Conservation (phyloP, 37 sponge, comb jelly and placozoan genomes). For the Aphrocallistes beatrix region DNA sequence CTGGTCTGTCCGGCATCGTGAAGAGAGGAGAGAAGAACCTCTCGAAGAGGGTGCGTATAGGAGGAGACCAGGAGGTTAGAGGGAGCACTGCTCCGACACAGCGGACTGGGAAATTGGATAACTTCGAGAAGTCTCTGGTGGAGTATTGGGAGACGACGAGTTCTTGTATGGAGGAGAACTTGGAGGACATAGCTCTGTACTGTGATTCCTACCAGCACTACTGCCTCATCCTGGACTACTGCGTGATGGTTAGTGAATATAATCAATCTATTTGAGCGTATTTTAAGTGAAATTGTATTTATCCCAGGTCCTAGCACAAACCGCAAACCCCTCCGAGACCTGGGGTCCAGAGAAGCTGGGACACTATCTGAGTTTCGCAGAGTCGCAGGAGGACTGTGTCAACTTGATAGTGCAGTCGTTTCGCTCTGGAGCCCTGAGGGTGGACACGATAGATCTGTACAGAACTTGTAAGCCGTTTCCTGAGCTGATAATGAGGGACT, state of each 20-base stretch:
- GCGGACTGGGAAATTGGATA: neutral
- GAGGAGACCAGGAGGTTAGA: neutral
- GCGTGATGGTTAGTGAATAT: neutral
- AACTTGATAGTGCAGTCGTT: conserved; percentile 38
- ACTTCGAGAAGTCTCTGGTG: neutral
- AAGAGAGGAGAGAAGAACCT: neutral
- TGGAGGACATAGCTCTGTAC: neutral
- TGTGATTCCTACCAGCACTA: neutral
- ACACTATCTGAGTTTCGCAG: neutral
- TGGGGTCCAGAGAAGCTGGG: conserved; percentile 5
- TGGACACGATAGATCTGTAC: conserved; percentile 27
- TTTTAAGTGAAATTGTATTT: neutral
- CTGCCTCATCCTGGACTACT: neutral
- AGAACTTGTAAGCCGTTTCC: conserved; percentile 40
- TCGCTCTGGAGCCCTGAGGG: conserved; percentile 30
- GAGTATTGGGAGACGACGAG: neutral
- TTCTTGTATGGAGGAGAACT: neutral
- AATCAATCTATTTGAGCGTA: neutral
- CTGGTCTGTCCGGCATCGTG: neutral
- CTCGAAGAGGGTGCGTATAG: neutral
- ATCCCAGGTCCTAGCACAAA: neutral
- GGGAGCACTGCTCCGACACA: neutral
- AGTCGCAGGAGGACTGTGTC: conserved; percentile 29
- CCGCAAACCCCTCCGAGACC: neutral
- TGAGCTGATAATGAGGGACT: conserved; percentile 20